Evolutionary conservation across 2,888 invertebrate genomes (phyloP).

Genomic region (Aspidapion aeneum): DNA sequence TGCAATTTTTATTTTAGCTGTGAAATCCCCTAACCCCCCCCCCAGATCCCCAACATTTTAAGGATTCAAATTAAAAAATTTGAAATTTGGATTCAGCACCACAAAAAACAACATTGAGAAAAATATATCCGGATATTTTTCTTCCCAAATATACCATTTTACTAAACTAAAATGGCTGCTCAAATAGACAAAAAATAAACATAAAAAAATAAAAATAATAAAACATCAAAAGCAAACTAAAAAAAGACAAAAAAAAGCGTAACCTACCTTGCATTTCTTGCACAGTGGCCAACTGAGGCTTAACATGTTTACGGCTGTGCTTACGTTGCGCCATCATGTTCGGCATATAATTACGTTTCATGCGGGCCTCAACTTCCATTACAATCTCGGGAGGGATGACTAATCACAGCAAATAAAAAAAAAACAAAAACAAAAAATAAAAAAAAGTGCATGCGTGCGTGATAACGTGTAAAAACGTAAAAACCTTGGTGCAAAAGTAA

Average conservation of each 20-base stretch:
- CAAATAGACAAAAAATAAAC: too few relatives aligned
- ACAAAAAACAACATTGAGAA: too few relatives aligned
- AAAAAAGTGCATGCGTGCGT: slow-evolving; percentile 38
- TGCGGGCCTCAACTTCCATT: slow-evolving; percentile 85
- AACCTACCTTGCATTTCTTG: slow-evolving; percentile 71
- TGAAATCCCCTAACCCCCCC: too few relatives aligned
- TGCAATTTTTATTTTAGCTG: too few relatives aligned
- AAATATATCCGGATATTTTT: too few relatives aligned
- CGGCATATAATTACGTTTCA: slow-evolving; percentile 74
- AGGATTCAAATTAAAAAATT: too few relatives aligned
- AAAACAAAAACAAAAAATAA: slow-evolving; percentile 24
- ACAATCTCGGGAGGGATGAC: slow-evolving; percentile 87
- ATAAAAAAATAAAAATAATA: slow-evolving; percentile 7
- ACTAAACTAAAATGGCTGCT: too few relatives aligned
- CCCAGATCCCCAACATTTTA: too few relatives aligned
- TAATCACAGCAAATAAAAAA: too few relatives aligned
- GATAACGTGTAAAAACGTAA: slow-evolving; percentile 39
- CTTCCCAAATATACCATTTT: too few relatives aligned
- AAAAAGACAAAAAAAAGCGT: slow-evolving; percentile 12
- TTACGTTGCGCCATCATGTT: slow-evolving; percentile 57
- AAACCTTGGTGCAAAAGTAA: slow-evolving; percentile 25
- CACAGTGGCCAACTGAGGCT: slow-evolving; percentile 61
- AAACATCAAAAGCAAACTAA: slow-evolving; percentile 4
- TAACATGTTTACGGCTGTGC: slow-evolving; percentile 52
- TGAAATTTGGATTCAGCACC: too few relatives aligned